phyloP scores from a whole-genome alignment of 2,888 invertebrate genomes.

The Cheilosia urbana region DNA sequence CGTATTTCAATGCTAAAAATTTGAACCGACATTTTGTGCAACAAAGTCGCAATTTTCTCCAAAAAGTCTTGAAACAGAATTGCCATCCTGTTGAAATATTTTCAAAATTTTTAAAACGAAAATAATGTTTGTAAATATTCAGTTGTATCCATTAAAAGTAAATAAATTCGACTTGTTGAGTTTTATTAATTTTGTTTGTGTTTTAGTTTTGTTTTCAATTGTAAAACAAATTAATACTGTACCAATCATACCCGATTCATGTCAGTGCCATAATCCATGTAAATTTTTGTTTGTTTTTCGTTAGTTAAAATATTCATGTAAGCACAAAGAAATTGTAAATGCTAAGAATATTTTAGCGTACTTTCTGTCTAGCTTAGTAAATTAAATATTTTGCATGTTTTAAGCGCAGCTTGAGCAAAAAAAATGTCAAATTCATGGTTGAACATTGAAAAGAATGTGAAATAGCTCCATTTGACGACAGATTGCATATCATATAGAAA shows the following conservation, averaged over 20 bases:
- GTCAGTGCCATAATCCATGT: slow-evolving; percentile 56
- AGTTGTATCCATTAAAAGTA: too few relatives aligned
- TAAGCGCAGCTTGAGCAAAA: slow-evolving; percentile 6
- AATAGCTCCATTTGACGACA: not conserved
- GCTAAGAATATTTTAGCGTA: slow-evolving; percentile 25
- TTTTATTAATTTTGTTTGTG: not conserved
- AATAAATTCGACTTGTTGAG: not conserved
- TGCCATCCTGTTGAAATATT: too few relatives aligned
- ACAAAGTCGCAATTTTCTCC: too few relatives aligned
- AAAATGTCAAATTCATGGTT: slow-evolving; percentile 52
- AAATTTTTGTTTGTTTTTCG: slow-evolving; percentile 19
- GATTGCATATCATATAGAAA: too few relatives aligned
- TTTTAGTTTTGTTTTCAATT: not conserved
- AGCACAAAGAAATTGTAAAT: not conserved
- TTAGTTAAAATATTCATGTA: not conserved
- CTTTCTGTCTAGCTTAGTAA: slow-evolving; percentile 4
- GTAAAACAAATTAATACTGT: slow-evolving; percentile 43
- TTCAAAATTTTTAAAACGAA: too few relatives aligned
- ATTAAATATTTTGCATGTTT: slow-evolving; percentile 43
- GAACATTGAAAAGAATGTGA: not conserved
- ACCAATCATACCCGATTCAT: slow-evolving; percentile 57
- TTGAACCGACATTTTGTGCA: too few relatives aligned
- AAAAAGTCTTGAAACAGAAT: too few relatives aligned
- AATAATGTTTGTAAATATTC: too few relatives aligned
- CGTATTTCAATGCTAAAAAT: too few relatives aligned